Percentiles rank a stretch among this genome's conserved stretches.
Conservation (phyloP, 2,888 invertebrate genomes). For the Tachina grossa region DNA sequence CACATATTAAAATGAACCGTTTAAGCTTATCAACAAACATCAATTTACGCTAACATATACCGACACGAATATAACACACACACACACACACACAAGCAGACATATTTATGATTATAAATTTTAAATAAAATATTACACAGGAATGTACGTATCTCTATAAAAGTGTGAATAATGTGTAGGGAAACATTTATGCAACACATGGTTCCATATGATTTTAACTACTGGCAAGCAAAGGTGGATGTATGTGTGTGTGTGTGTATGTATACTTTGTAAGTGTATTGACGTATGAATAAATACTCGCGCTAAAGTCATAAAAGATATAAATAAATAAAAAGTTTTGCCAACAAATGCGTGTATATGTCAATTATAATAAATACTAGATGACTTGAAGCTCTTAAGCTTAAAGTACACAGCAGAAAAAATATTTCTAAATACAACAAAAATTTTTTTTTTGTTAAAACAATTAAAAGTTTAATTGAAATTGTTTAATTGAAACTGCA, state of each 20-base stretch:
- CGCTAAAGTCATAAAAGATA: no score
- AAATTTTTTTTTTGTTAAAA: no score
- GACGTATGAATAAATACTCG: neutral
- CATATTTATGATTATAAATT: neutral
- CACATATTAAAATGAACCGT: slow-evolving; percentile 53
- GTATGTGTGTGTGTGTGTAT: no score
- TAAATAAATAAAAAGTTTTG: neutral
- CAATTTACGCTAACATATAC: slow-evolving; percentile 42
- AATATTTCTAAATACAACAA: no score
- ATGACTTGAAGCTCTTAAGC: no score
- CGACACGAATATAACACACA: neutral
- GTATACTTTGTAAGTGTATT: neutral
- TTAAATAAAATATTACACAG: neutral
- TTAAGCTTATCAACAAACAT: slow-evolving; percentile 63
- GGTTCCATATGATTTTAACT: neutral
- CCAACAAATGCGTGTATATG: no score
- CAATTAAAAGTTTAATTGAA: no score
- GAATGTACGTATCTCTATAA: neutral
- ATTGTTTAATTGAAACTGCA: no score
- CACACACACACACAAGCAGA: neutral
- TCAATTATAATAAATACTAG: no score
- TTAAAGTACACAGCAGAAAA: no score
- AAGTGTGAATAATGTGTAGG: neutral
- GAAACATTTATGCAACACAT: neutral
- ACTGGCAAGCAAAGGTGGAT: neutral